A percentile compares a stretch with the other conserved stretches of the same genome.
Conservation (phyloP, 35 echinoderm and acorn worm genomes). For the Lytechinus pictus region DNA sequence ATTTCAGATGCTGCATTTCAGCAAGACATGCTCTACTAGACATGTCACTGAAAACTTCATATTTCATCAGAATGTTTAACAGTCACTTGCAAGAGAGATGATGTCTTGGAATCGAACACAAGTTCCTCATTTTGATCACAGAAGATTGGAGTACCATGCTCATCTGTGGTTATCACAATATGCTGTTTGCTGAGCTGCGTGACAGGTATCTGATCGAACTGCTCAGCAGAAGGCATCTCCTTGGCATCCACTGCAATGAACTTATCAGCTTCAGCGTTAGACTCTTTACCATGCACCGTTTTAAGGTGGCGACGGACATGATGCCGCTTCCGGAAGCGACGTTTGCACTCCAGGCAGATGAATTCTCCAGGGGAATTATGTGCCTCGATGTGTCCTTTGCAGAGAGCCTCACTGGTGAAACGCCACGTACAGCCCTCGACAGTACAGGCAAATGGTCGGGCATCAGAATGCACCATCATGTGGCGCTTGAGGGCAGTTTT, state of each 20-base stretch:
- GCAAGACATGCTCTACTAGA: background rate
- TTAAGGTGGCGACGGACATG: slow-evolving; percentile 77
- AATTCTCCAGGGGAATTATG: slow-evolving; percentile 77
- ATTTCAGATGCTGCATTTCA: background rate
- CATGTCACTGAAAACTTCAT: background rate
- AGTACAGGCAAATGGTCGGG: slow-evolving; percentile 77
- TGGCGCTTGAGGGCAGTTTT: slow-evolving; percentile 81
- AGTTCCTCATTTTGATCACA: slow-evolving; percentile 41
- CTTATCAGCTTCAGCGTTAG: slow-evolving; percentile 28
- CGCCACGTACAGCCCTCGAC: slow-evolving; percentile 85
- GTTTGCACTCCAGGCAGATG: slow-evolving; percentile 69
- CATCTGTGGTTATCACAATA: slow-evolving; percentile 44
- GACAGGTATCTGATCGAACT: slow-evolving; percentile 27
- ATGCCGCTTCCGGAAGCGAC: slow-evolving; percentile 76
- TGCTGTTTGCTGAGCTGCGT: slow-evolving; percentile 44
- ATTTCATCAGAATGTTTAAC: background rate
- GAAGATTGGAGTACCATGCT: slow-evolving; percentile 35
- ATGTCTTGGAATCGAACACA: slow-evolving; percentile 25
- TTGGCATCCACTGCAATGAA: slow-evolving; percentile 25
- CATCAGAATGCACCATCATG: slow-evolving; percentile 80
- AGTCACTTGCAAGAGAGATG: background rate
- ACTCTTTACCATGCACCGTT: slow-evolving; percentile 62
- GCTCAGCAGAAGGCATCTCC: background rate
- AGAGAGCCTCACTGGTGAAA: slow-evolving; percentile 82
- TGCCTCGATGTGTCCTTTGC: slow-evolving; percentile 72